Conservation (phyloP, 2,888 invertebrate genomes). For the Gymnoscelis rufifasciata region DNA sequence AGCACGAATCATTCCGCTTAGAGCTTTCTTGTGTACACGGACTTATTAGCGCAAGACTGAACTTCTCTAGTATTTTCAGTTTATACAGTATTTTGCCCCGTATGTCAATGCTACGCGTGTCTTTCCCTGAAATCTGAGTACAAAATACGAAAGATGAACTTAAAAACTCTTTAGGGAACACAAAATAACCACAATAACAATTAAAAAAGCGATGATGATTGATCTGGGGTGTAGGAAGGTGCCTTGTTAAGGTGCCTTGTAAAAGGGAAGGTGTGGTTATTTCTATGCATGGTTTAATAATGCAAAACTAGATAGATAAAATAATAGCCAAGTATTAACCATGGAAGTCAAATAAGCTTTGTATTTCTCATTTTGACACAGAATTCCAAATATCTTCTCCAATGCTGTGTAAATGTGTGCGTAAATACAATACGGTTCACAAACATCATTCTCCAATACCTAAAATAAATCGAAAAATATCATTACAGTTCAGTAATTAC, state of each 20-base stretch:
- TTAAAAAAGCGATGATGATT: not conserved
- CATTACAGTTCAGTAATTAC: too few relatives aligned
- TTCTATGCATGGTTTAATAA: too few relatives aligned
- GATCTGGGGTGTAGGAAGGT: too few relatives aligned
- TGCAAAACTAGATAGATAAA: too few relatives aligned
- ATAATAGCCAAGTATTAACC: too few relatives aligned
- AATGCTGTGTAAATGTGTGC: conserved; percentile 70
- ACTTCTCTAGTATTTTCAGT: conserved; percentile 67
- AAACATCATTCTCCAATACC: conserved; percentile 70
- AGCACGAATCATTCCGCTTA: conserved; percentile 34
- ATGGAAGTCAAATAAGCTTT: conserved; percentile 59
- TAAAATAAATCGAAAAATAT: conserved; percentile 27
- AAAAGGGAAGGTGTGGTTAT: too few relatives aligned
- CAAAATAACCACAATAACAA: not conserved
- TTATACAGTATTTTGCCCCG: conserved; percentile 68
- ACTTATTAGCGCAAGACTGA: conserved; percentile 60
- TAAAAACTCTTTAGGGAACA: too few relatives aligned
- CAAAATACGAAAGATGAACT: too few relatives aligned
- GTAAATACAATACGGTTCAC: conserved; percentile 69
- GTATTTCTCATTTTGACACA: conserved; percentile 66
- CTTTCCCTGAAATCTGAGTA: conserved; percentile 59
- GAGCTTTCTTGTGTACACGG: conserved; percentile 56
- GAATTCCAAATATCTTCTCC: conserved; percentile 62
- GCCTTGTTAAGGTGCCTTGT: too few relatives aligned
- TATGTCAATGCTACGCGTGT: conserved; percentile 57